A percentile compares a stretch with the other conserved stretches of the same genome.
These are phyloP conservation scores for Synergus japonicus DNA, from an alignment of 2,888 invertebrate genomes.

Conservation along the genomic window DNA sequence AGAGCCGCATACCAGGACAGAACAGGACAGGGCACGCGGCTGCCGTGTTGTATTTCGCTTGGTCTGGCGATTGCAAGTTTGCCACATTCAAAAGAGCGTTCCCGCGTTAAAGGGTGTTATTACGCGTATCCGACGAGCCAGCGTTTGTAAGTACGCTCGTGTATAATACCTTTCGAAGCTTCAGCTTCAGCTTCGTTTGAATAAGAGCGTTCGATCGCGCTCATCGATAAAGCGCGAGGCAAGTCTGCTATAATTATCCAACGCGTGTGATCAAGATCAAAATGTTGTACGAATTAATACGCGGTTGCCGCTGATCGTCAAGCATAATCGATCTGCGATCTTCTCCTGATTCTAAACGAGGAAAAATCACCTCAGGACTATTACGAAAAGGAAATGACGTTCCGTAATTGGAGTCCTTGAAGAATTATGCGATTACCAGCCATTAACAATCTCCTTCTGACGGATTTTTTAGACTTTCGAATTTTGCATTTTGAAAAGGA, in stretches of 20 bases:
- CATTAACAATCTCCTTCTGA: background rate
- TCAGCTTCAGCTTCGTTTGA: slow-evolving; percentile 15
- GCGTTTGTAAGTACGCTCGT: slow-evolving; percentile 8
- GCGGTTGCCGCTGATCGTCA: slow-evolving; percentile 29
- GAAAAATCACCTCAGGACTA: slow-evolving; percentile 10
- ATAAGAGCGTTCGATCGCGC: slow-evolving; percentile 26
- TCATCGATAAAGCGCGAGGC: slow-evolving; percentile 30
- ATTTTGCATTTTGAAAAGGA: background rate
- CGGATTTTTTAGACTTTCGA: background rate
- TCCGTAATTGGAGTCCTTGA: background rate
- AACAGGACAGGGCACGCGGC: background rate
- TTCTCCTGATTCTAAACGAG: slow-evolving; percentile 7
- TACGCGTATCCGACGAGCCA: slow-evolving; percentile 62
- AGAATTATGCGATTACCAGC: background rate
- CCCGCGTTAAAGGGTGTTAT: slow-evolving; percentile 69
- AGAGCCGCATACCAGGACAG: background rate
- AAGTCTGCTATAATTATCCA: slow-evolving; percentile 32
- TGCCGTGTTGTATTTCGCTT: background rate
- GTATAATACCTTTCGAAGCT: background rate
- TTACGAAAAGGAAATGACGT: slow-evolving; percentile 28
- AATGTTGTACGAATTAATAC: slow-evolving; percentile 37
- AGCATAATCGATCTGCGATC: slow-evolving; percentile 29
- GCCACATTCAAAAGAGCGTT: slow-evolving; percentile 20
- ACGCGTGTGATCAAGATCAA: slow-evolving; percentile 34
- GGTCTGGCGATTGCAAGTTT: slow-evolving; percentile 12